Base-by-base conservation (phyloP, 1,140 invertebrate genomes). In the Lordiphosa collinella region DNA sequence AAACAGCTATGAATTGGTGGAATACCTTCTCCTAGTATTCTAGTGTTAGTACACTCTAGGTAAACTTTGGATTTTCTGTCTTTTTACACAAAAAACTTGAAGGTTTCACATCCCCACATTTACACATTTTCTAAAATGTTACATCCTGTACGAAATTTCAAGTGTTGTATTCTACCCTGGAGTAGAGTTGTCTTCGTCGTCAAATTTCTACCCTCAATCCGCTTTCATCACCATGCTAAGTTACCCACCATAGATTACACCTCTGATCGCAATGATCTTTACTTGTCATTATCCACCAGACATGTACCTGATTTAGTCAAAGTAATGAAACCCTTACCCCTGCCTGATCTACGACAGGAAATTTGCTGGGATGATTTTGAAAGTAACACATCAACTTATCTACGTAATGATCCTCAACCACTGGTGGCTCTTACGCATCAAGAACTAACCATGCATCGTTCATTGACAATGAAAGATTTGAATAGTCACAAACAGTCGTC, bases 131-230 rank as follows among this genome's bases (percentile, higher is more conserved):
- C 4, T 12, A 7, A 35, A 38, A 74, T 74, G 70, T 34, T 56
- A 3, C 44, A 57, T 5, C 31, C 9, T 10, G 31, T 68, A 13
- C 38, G 35, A 58, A 74, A 74, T 68, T 74, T 74, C 0, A 74
- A 55, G 53, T 62, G 13, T 52, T 62, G 13, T 52, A 55, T 47
- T 11, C 25, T 8, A 8, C 25, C 25, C 25, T 29, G 25, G 25
- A 29, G 6, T 29, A 29, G 25, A 29, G 25, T 29, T 29, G 25
- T 29, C 25, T 8, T 5, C 25, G 5, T 29, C 2, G 25, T 29
- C 25, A 29, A 29, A 2, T 29, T 29, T 7, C 25, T 29, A 8
- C 25, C 25, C 7, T 1, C 1, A 8, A 29, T 29, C 25, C 10
- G 32, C 10, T 37, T n/a, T 9, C 46, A 18, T 18, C 2, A 18